A percentile compares a stretch with the other conserved stretches of the same genome.
Conservation (phyloP, 2,113 vertebrate genomes). For the Psophia crepitans region DNA sequence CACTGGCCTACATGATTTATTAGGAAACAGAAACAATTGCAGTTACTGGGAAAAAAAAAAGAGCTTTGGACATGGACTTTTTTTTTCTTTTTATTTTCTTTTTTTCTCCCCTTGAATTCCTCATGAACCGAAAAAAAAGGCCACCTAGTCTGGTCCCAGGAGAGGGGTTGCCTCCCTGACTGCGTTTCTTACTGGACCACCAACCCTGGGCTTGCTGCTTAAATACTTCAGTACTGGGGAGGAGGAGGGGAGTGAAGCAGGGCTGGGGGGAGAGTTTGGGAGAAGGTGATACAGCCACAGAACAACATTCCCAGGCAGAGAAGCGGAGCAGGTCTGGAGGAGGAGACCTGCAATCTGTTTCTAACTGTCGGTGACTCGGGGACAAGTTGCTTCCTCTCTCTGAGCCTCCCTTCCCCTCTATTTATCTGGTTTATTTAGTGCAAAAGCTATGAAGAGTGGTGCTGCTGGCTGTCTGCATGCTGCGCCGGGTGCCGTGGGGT, state of each 20-base stretch:
- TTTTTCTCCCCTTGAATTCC: not conserved
- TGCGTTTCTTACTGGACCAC: constrained; percentile 32
- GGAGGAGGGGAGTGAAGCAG: not conserved
- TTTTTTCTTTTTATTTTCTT: not conserved
- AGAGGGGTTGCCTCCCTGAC: constrained; percentile 19
- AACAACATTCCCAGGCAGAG: not conserved
- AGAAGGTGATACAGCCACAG: not conserved
- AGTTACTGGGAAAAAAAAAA: not conserved
- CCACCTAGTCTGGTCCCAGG: constrained; percentile 54
- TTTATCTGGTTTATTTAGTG: not conserved
- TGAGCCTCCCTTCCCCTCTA: not conserved
- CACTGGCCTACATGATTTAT: constrained; percentile 58
- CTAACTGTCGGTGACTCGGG: not conserved
- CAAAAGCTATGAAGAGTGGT: not conserved
- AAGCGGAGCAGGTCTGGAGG: not conserved
- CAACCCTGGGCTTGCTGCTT: constrained; percentile 5
- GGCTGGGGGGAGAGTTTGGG: not conserved
- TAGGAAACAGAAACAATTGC: constrained; percentile 62
- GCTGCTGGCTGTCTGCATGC: not conserved
- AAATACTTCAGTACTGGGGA: not conserved
- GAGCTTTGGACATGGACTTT: not conserved
- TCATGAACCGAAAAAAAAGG: constrained; percentile 4
- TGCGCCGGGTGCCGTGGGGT: rapidly evolving
- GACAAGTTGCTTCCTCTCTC: not conserved
- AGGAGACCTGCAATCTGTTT: not conserved